phyloP scores from a whole-genome alignment of 2,888 invertebrate genomes.

The Brenthis ino region DNA sequence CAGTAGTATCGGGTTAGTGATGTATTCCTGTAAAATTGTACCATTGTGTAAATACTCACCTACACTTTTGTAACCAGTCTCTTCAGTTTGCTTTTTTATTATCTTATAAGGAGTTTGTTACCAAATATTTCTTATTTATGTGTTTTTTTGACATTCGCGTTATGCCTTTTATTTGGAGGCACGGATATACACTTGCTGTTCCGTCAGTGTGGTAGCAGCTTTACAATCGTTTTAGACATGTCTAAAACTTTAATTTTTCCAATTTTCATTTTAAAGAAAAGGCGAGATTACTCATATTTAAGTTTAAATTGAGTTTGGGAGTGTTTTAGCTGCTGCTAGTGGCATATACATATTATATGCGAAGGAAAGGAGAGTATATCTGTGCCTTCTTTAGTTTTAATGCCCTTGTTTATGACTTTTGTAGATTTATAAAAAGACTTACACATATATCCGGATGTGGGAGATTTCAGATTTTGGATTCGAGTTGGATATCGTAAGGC shows the following conservation, averaged over 20 bases:
- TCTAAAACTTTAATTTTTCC: too few relatives aligned
- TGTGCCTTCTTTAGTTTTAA: slow-evolving; percentile 42
- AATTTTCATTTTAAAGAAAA: too few relatives aligned
- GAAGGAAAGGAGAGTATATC: slow-evolving; percentile 1
- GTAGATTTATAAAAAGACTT: slow-evolving; percentile 52
- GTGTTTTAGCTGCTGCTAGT: too few relatives aligned
- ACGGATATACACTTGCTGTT: slow-evolving; percentile 27
- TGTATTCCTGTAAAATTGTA: slow-evolving; percentile 54
- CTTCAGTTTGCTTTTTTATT: slow-evolving; percentile 51
- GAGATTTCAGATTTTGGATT: slow-evolving; percentile 52
- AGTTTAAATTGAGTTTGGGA: too few relatives aligned
- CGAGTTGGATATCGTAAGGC: slow-evolving; percentile 40
- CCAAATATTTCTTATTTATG: slow-evolving; percentile 80
- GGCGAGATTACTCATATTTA: too few relatives aligned
- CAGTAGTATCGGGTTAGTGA: slow-evolving; percentile 69
- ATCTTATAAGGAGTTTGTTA: slow-evolving; percentile 75
- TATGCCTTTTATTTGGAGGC: slow-evolving; percentile 41
- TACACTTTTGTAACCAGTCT: slow-evolving; percentile 52
- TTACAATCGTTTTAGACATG: too few relatives aligned
- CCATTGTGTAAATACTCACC: slow-evolving; percentile 68
- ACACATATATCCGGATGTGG: slow-evolving; percentile 48
- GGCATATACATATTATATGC: too few relatives aligned
- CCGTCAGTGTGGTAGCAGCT: too few relatives aligned
- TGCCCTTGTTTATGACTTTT: slow-evolving; percentile 53
- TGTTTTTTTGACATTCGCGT: slow-evolving; percentile 50